These are phyloP conservation scores for Drosophila tsacasi DNA, from an alignment of 1,140 invertebrate species.

Conservation along the genomic window DNA sequence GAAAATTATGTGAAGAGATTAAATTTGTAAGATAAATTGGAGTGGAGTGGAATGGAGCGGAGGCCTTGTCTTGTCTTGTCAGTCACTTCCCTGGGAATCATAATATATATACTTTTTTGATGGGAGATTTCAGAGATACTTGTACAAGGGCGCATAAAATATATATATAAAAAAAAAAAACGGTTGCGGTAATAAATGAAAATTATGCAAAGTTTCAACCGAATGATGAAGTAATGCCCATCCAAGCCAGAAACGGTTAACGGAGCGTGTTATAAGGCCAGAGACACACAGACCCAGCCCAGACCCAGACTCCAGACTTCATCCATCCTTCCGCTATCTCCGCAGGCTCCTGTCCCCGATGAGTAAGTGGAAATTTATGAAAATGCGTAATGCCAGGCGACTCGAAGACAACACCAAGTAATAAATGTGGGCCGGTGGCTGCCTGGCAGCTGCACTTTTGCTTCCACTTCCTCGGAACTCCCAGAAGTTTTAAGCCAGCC, in stretches of 20 bases:
- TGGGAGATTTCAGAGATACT: constrained; percentile 57
- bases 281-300: constrained; percentile 13
- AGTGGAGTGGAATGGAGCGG: constrained; percentile 63
- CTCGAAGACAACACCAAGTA: constrained; percentile 30
- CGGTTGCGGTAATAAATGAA: constrained; percentile 79
- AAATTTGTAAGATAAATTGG: constrained; percentile 82
- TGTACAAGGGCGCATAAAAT: constrained; percentile 47
- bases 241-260: constrained; percentile 75
- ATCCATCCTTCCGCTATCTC: not conserved
- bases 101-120: constrained; percentile 58
- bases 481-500: constrained; percentile 60
- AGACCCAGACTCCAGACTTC: constrained; percentile 9
- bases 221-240: constrained; percentile 79
- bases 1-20: constrained; percentile 81
- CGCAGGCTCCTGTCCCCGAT: constrained; percentile 34
- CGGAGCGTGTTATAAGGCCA: constrained; percentile 78
- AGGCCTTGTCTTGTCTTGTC: constrained; percentile 23
- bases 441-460: constrained; percentile 54
- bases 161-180: too few relatives aligned
- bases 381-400: constrained; percentile 62
- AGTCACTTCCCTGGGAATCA: constrained; percentile 59
- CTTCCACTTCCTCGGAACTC: constrained; percentile 49
- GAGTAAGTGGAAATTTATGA: constrained; percentile 83
- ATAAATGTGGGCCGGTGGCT: constrained; percentile 48
- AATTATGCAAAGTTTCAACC: constrained; percentile 80